phyloP scores from a whole-genome alignment of 2,797 vertebrate species.

The Apogon talboti region DNA sequence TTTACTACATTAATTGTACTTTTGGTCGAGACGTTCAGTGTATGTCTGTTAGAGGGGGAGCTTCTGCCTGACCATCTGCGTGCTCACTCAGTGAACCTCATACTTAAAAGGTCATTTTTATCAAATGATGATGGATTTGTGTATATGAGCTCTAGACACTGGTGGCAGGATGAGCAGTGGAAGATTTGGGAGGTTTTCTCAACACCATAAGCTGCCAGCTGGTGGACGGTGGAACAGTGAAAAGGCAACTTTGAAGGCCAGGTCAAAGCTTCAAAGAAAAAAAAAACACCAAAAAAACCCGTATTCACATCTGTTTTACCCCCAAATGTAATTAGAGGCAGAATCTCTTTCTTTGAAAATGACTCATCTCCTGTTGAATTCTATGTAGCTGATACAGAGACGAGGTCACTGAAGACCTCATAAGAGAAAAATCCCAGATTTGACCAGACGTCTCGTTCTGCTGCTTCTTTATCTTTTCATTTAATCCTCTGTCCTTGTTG shows the following conservation, averaged over 20 bases:
- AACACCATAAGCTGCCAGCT: slow-evolving; percentile 55
- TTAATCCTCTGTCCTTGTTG: not conserved
- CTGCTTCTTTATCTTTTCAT: not conserved
- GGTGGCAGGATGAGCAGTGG: slow-evolving; percentile 30
- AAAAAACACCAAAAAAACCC: slow-evolving; percentile 19
- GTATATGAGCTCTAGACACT: not conserved
- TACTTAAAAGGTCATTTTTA: not conserved
- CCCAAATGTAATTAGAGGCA: slow-evolving; percentile 31
- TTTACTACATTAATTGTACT: too few species aligned
- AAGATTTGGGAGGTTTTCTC: slow-evolving; percentile 62
- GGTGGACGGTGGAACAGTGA: slow-evolving; percentile 33
- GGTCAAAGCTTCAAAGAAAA: slow-evolving; percentile 67
- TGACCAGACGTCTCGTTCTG: not conserved
- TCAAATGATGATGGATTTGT: not conserved
- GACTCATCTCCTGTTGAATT: slow-evolving; percentile 40
- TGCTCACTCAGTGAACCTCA: not conserved
- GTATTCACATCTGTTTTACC: slow-evolving; percentile 50
- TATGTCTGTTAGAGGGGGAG: too few species aligned
- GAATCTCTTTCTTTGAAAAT: slow-evolving; percentile 24
- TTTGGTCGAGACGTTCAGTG: too few species aligned
- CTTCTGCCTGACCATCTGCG: too few species aligned
- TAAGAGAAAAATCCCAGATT: not conserved
- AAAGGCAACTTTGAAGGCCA: slow-evolving; percentile 42
- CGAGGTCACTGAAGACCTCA: slow-evolving; percentile 28
- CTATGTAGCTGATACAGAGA: slow-evolving; percentile 8